A percentile compares a stretch with the other conserved stretches of the same genome.
These are phyloP conservation scores for Monomorium pharaonis DNA, from an alignment of 1,140 invertebrate species.

Conservation along the genomic window DNA sequence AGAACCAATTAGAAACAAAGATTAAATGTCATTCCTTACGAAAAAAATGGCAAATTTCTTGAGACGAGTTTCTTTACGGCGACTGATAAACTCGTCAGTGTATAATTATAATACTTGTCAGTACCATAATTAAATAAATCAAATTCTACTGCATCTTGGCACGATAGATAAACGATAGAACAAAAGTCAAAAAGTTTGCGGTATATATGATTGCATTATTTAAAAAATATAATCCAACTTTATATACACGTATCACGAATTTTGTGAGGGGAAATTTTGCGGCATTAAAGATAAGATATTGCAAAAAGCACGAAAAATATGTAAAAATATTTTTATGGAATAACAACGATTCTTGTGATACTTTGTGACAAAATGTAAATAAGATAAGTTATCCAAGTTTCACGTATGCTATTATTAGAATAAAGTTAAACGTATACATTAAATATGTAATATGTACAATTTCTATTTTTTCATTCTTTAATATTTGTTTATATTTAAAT, in stretches of 20 bases:
- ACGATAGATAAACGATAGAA: not conserved
- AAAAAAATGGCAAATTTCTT: not conserved
- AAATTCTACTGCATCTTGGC: not conserved
- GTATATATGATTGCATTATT: not conserved
- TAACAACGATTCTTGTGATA: not conserved
- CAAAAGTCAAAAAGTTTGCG: not conserved
- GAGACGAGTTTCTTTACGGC: not conserved
- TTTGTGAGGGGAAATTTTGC: not conserved
- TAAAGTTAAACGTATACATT: not conserved
- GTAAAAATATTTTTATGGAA: conserved; percentile 13
- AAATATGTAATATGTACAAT: not conserved
- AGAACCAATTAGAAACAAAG: not conserved
- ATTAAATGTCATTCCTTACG: conserved; percentile 8
- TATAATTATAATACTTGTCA: not conserved
- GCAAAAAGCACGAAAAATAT: not conserved
- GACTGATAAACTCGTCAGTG: not conserved
- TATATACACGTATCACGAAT: not conserved
- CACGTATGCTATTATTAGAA: not conserved
- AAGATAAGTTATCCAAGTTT: conserved; percentile 7
- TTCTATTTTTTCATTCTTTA: not conserved
- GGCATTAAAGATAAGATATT: conserved; percentile 12
- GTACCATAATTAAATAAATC: conserved; percentile 9
- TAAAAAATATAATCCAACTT: conserved; percentile 3
- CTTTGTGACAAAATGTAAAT: not conserved
- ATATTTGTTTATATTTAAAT: not conserved